Evolutionary conservation across 2,113 vertebrate species (phyloP), one percentile per base, ranked within the genome.

Genomic region (Dicaeum eximium): DNA sequence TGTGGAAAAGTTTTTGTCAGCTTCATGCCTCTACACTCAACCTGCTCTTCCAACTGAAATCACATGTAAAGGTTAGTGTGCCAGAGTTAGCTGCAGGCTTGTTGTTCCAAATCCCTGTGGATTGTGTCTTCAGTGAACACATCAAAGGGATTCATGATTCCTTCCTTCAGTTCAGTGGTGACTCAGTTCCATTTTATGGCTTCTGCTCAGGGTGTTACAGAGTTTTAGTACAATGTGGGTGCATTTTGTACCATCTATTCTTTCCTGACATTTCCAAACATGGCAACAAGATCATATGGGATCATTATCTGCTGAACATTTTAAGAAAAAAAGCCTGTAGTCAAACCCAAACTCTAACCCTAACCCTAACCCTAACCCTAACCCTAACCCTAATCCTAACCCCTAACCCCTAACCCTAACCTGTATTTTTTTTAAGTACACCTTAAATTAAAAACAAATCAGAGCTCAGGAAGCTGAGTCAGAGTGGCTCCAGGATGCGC

Each of bases 381-480:
- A n/a, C n/a, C n/a, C n/a, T n/a, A n/a, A n/a, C n/a, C n/a, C n/a
- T n/a, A n/a, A n/a, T n/a, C n/a, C n/a, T n/a, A n/a, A n/a, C n/a
- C n/a, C n/a, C n/a, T n/a, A n/a, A n/a, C n/a, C n/a, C n/a, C n/a
- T n/a, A n/a, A n/a, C n/a, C n/a, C n/a, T n/a, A n/a, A n/a, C n/a
- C n/a, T n/a, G n/a, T n/a, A n/a, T n/a, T n/a, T 33, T 78, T 93
- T 79, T 45, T 10, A 4, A 80, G 71, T 58, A 50, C 19, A 77
- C 9, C 5, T 67, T 84, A 48, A 33, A 70, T 75, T 35, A 33
- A 69, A 88, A 86, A 16, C 40, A 25, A 15, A 35, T 48, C 37
- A 77, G 66, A 67, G 28, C 33, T 51, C 72, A 96, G 95, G 95
- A 97, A 96, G 94, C 92, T 87, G 85, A 95, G 82, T 95, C 82